Percentiles rank a stretch among this genome's conserved stretches.
These are phyloP conservation scores for Charaxes varanes DNA, from an alignment of 1,140 invertebrate species.

Conservation along the genomic window DNA sequence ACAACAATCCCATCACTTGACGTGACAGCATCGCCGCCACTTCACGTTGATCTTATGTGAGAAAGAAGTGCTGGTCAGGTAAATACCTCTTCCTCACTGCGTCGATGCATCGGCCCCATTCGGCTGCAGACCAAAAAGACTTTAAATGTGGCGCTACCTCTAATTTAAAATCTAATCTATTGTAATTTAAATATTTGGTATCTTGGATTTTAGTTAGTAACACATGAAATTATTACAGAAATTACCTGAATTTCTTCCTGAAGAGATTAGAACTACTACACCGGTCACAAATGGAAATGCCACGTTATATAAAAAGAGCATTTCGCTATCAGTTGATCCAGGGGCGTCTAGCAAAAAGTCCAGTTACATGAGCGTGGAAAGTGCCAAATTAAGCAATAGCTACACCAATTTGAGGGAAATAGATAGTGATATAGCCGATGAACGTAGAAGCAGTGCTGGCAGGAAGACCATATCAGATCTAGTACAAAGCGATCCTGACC, in stretches of 20 bases:
- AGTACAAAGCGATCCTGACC: conserved; percentile 39
- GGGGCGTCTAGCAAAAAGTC: conserved; percentile 42
- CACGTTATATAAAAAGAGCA: conserved; percentile 26
- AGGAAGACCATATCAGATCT: conserved; percentile 52
- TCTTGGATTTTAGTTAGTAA: too few species aligned
- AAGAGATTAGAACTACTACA: conserved; percentile 14
- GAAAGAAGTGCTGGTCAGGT: too few species aligned
- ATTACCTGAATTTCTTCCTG: conserved; percentile 25
- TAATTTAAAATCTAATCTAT: too few species aligned
- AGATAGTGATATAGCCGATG: conserved; percentile 32
- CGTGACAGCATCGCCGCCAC: too few species aligned
- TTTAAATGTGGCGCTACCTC: too few species aligned
- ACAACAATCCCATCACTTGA: too few species aligned
- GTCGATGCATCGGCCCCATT: too few species aligned
- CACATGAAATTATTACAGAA: conserved; percentile 30
- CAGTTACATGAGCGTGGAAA: conserved; percentile 52
- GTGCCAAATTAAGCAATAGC: conserved; percentile 38
- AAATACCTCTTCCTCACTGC: too few species aligned
- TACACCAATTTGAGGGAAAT: conserved; percentile 32
- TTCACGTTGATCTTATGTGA: too few species aligned
- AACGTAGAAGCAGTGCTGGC: conserved; percentile 43
- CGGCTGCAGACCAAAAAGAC: too few species aligned
- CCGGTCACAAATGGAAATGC: conserved; percentile 25
- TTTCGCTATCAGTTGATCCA: conserved; percentile 29
- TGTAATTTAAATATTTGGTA: too few species aligned